phyloP scores from a whole-genome alignment of 92 coral and sea anemone species.

The Anthopleura xanthogrammica region DNA sequence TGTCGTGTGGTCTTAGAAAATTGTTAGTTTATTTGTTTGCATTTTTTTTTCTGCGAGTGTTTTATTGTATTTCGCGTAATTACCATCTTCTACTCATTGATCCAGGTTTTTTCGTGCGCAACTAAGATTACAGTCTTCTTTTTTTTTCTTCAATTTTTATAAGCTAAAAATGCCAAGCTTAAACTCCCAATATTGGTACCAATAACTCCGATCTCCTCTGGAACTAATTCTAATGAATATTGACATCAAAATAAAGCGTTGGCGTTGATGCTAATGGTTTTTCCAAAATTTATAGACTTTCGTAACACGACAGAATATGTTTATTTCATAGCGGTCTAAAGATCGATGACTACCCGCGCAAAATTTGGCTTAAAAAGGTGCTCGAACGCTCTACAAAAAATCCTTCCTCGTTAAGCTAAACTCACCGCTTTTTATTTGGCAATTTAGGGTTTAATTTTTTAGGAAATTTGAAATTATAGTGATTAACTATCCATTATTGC shows the following conservation, averaged over 20 bases:
- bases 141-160: too few relatives aligned
- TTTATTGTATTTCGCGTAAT: neutral
- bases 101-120: neutral
- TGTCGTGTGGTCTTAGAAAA: too few relatives aligned
- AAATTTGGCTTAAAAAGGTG: neutral
- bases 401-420: neutral
- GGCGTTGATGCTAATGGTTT: neutral
- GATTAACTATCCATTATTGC: neutral
- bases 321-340: neutral
- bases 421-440: neutral
- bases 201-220: neutral
- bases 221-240: neutral
- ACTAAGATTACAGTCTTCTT: neutral
- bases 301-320: neutral
- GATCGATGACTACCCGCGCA: neutral
- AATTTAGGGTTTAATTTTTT: neutral
- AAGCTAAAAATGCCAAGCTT: too few relatives aligned
- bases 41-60: neutral
- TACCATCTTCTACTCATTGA: neutral
- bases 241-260: neutral
- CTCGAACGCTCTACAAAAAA: neutral
- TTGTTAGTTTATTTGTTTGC: neutral
- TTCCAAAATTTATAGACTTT: neutral
- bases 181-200: neutral
- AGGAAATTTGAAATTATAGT: neutral